A percentile compares a stretch with the other conserved stretches of the same genome.
phyloP scores from a whole-genome alignment of 1,140 invertebrate species.

The Wiebesia pumilae region DNA sequence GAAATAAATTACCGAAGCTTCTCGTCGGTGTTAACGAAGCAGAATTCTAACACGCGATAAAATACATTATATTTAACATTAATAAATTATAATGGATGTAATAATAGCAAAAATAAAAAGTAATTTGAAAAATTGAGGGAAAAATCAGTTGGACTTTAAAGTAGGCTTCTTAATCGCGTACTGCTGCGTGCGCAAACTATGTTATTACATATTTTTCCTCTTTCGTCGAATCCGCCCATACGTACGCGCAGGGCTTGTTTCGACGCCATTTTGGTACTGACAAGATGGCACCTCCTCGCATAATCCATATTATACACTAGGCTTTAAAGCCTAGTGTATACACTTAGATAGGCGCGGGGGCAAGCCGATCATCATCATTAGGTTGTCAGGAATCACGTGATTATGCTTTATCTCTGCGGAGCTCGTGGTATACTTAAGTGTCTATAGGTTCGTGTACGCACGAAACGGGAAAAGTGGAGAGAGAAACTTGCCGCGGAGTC shows the following conservation, averaged over 20 bases:
- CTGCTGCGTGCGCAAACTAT: too few relatives aligned
- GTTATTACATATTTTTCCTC: not conserved
- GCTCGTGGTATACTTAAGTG: conserved; percentile 59
- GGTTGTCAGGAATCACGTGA: conserved; percentile 73
- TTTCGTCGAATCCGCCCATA: not conserved
- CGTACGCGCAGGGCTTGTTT: not conserved
- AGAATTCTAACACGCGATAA: not conserved
- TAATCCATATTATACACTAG: conserved; percentile 69
- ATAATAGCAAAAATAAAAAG: too few relatives aligned
- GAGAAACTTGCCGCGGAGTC: not conserved
- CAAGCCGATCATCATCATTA: conserved; percentile 75
- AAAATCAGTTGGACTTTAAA: too few relatives aligned
- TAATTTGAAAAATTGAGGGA: too few relatives aligned
- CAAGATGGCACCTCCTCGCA: conserved; percentile 72
- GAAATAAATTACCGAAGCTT: not conserved
- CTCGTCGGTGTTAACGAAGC: not conserved
- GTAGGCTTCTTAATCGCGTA: too few relatives aligned
- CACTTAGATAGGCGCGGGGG: conserved; percentile 62
- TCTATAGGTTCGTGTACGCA: not conserved
- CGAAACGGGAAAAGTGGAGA: not conserved
- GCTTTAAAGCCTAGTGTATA: conserved; percentile 17
- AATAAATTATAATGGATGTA: too few relatives aligned
- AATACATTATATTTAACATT: too few relatives aligned
- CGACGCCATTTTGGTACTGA: conserved; percentile 60
- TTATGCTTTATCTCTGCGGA: conserved; percentile 73